These are phyloP conservation scores for Drosophila monieri DNA, from an alignment of 2,888 invertebrate species.

Conservation along the genomic window DNA sequence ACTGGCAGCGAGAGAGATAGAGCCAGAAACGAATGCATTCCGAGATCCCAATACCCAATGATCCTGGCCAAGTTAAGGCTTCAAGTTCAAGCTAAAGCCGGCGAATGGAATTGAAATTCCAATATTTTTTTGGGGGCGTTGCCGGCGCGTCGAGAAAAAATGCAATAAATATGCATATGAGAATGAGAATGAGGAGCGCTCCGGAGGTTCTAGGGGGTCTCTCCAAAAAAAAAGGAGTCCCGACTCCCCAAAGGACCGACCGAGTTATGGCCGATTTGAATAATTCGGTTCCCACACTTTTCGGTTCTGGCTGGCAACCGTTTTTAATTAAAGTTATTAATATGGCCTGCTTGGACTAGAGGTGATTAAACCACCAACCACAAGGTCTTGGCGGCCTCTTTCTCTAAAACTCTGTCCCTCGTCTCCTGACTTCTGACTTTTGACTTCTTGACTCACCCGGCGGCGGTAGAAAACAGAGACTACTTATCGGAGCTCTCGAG, in stretches of 20 bases:
- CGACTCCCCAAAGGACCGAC: constrained; percentile 34
- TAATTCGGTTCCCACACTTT: constrained; percentile 82
- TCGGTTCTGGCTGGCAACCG: constrained; percentile 38
- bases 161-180: constrained; percentile 83
- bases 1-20: constrained; percentile 41
- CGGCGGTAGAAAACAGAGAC: constrained; percentile 3
- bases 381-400: constrained; percentile 10
- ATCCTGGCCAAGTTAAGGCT: constrained; percentile 40
- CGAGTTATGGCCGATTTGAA: constrained; percentile 74
- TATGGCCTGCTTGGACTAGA: constrained; percentile 58
- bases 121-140: constrained; percentile 80
- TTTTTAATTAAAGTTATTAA: constrained; percentile 82
- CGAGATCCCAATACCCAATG: constrained; percentile 17
- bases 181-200: constrained; percentile 52
- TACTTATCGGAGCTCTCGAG: constrained; percentile 29
- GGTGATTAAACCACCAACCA: constrained; percentile 59
- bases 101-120: constrained; percentile 83
- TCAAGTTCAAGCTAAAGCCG: constrained; percentile 43
- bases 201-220: constrained; percentile 21
- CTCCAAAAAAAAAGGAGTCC: constrained; percentile 30
- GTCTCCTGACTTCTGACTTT: constrained; percentile 19
- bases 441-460: constrained; percentile 34
- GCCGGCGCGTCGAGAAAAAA: constrained; percentile 79
- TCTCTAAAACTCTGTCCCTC: background rate
- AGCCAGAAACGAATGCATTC: constrained; percentile 69